Evolutionary conservation across 2,888 invertebrate genomes (phyloP).

Genomic region (Macaria notata): DNA sequence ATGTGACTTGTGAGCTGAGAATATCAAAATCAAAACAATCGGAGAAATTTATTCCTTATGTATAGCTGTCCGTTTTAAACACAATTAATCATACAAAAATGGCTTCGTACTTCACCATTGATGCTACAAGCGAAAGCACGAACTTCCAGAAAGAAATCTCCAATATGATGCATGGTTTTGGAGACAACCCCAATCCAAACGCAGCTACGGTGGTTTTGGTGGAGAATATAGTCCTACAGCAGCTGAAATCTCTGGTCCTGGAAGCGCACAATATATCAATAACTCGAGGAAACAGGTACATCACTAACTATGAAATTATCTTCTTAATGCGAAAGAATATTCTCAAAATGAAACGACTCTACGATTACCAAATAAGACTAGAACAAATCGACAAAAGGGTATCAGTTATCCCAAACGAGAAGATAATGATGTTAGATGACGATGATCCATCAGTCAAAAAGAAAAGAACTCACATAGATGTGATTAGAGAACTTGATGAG

Average conservation of each 20-base stretch:
- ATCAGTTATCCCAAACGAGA: constrained; percentile 45
- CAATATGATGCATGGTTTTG: constrained; percentile 96
- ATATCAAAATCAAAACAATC: no score
- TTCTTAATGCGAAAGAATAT: constrained; percentile 92
- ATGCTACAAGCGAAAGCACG: constrained; percentile 56
- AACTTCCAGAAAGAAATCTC: constrained; percentile 88
- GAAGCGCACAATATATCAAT: constrained; percentile 87
- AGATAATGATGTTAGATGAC: constrained; percentile 68
- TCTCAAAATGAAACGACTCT: constrained; percentile 87
- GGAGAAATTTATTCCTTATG: no score
- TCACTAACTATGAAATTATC: constrained; percentile 86
- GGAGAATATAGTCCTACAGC: constrained; percentile 91
- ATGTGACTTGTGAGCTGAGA: no score
- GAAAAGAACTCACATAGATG: constrained; percentile 70
- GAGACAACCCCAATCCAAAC: constrained; percentile 92
- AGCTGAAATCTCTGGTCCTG: constrained; percentile 89
- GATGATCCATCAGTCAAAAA: constrained; percentile 76
- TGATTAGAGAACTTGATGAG: constrained; percentile 81
- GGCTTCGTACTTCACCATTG: constrained; percentile 70
- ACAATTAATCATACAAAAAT: constrained; percentile 34
- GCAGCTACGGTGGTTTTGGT: constrained; percentile 91
- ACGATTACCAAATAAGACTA: constrained; percentile 87
- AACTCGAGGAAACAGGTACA: constrained; percentile 83
- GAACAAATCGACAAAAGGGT: constrained; percentile 69
- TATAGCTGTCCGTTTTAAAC: no score